Evolutionary conservation across 2,888 invertebrate species (phyloP), one percentile per base, ranked within the genome.

Genomic region (Ectemnius lituratus): DNA sequence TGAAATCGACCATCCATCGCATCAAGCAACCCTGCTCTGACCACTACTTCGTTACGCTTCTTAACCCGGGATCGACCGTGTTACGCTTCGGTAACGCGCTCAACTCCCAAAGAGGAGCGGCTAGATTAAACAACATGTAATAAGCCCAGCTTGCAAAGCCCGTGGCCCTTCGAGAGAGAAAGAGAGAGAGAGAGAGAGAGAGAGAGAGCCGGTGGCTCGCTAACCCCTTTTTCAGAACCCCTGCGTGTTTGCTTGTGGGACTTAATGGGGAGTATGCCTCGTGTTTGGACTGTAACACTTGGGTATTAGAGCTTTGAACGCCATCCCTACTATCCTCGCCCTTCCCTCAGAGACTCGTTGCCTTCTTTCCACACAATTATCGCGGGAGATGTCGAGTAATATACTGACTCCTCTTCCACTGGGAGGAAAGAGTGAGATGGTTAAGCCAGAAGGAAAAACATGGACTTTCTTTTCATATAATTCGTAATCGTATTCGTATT

Each of bases 61-160:
- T 52, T 52, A 52, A 11, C 52, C 16, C 1, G 8, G 52, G 16
- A 52, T 52, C n/a, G 52, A 14, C 16, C 14, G 16, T 0, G 52
- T 16, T 16, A 52, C 52, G 52, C 52, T 52, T 52, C 52, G 52
- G 52, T 52, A 52, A 14, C 52, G 14, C n/a, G 52, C n/a, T 52
- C 16, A 0, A 6, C 13, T 52, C 4, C 52, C n/a, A 16, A 52
- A 52, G 16, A 52, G 52, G 52, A 16, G 52, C 37, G 37, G 37
- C 37, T 16, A 52, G 52, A 52, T 52, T 52, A 52, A 52, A 52
- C 52, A 52, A 52, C 52, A 52, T 14, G 52, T 52, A 52, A 52
- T 52, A 16, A 52, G 52, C 16, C 14, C 16, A 13, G 13, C 52
- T 16, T 37, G 37, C 37, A 8, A 37, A 23, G 23, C n/a, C 16